A percentile compares a stretch with the other conserved stretches of the same genome.
Evolutionary conservation across 2,797 vertebrate genomes (phyloP).

Genomic region (Pseudocheirus occidentalis): DNA sequence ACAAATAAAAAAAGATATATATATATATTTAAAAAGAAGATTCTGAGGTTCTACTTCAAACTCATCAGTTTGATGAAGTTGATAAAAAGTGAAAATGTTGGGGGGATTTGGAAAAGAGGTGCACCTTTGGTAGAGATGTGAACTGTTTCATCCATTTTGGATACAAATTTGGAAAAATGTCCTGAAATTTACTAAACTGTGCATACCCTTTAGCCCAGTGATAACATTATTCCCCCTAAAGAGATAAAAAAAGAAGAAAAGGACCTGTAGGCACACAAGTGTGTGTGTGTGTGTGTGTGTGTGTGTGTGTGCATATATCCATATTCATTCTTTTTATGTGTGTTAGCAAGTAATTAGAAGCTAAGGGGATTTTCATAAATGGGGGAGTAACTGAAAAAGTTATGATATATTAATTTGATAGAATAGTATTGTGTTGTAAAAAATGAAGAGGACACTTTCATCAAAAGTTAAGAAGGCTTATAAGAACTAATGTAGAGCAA

Average conservation of each 20-base stretch:
- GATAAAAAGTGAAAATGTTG: neutral
- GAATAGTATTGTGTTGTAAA: neutral
- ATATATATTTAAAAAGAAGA: neutral
- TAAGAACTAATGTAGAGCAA: neutral
- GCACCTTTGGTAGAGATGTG: neutral
- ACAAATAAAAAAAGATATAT: too few species aligned
- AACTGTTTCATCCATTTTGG: neutral
- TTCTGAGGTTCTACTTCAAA: neutral
- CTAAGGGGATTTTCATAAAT: neutral
- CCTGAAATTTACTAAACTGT: neutral
- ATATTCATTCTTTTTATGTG: neutral
- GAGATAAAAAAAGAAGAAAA: neutral
- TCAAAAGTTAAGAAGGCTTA: neutral
- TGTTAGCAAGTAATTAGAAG: neutral
- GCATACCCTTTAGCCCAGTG: neutral
- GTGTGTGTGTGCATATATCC: neutral
- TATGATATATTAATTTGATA: neutral
- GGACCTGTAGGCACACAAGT: too few species aligned
- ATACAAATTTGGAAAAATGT: neutral
- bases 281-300: too few species aligned
- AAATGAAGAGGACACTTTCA: neutral
- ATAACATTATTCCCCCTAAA: neutral
- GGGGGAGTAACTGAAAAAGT: neutral
- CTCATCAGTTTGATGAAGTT: neutral
- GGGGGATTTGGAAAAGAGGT: neutral